Evolutionary conservation across 2,888 invertebrate species (phyloP).

Genomic region (Lathronympha strigana): DNA sequence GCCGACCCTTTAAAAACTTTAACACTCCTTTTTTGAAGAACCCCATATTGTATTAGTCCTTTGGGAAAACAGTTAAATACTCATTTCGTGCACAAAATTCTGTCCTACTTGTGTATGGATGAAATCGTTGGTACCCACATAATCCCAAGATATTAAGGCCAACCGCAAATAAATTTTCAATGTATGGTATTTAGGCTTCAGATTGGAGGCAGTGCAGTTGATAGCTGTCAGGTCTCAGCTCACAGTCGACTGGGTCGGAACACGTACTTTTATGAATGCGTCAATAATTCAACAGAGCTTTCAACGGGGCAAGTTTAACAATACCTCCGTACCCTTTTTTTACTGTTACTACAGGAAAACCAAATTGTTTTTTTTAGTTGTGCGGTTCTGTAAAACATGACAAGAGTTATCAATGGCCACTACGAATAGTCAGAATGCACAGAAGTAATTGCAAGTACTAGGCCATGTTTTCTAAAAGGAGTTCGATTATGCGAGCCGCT

Average conservation of each 20-base stretch:
- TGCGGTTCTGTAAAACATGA: background rate
- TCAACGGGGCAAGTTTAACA: constrained; percentile 6
- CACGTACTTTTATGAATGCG: constrained; percentile 30
- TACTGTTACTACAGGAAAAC: constrained; percentile 2
- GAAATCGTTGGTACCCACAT: constrained; percentile 32
- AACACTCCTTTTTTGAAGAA: no score
- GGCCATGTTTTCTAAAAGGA: constrained; percentile 28
- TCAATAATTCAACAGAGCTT: constrained; percentile 31
- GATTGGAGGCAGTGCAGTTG: constrained; percentile 59
- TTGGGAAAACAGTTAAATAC: no score
- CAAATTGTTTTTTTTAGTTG: background rate
- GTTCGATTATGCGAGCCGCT: constrained; percentile 47
- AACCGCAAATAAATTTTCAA: constrained; percentile 47
- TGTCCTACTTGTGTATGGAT: constrained; percentile 33
- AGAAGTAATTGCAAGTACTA: background rate
- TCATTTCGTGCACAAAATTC: constrained; percentile 35
- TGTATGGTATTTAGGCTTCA: constrained; percentile 58
- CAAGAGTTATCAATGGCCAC: background rate
- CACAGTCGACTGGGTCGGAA: background rate
- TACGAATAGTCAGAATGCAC: background rate
- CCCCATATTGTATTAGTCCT: no score
- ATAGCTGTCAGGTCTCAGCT: constrained; percentile 25
- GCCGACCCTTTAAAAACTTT: no score
- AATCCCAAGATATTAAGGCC: constrained; percentile 42
- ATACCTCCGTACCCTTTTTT: constrained; percentile 8